Base-by-base conservation (phyloP, 2,888 invertebrate species). In the Hirtodrosophila duncani region DNA sequence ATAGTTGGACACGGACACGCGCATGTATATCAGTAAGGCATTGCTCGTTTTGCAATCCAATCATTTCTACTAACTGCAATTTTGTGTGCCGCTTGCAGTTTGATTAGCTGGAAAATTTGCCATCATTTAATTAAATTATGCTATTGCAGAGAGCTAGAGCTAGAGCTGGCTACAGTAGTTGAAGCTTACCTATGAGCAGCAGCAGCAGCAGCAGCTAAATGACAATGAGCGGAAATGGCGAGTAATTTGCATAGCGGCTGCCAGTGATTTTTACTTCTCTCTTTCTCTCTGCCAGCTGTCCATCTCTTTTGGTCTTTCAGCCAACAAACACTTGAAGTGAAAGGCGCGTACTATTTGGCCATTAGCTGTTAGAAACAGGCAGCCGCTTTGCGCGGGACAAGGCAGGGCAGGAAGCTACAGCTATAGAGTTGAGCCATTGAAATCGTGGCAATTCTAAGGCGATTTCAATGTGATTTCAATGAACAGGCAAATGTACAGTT, bases 51-150 rank as follows among this genome's bases (percentile, higher is more conserved):
- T 33, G 52, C 53, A 51, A 58, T 71, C 46, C 42, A n/a, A n/a
- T 60, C 31, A 51, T 61, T 64, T 52, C 43, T 48, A 65, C 42
- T 42, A 30, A 18, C 39, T 52, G 52, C 68, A 71, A 67, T 56
- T 77, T 56, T 2, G 49, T 13, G 29, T 20, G 16, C 23, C 27
- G 39, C 34, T 45, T 37, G 51, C 50, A 50, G 67, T 72, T 79
- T 72, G 80, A 79, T 72, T 71, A 71, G 77, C 55, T 64, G 72
- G 72, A 64, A 79, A 72, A 79, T 75, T 71, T 75, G 51, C 72
- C 65, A 75, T 67, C 62, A 38, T 72, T 79, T 79, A 79, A 72
- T 72, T 64, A 72, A 75, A 67, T 79, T 79, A 64, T 67, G 64
- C 50, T 70, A 63, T 74, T 66, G 70, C 60, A 27, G 44, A 38